Conservation (phyloP, 2,888 invertebrate genomes). For the Rhagonycha fulva region DNA sequence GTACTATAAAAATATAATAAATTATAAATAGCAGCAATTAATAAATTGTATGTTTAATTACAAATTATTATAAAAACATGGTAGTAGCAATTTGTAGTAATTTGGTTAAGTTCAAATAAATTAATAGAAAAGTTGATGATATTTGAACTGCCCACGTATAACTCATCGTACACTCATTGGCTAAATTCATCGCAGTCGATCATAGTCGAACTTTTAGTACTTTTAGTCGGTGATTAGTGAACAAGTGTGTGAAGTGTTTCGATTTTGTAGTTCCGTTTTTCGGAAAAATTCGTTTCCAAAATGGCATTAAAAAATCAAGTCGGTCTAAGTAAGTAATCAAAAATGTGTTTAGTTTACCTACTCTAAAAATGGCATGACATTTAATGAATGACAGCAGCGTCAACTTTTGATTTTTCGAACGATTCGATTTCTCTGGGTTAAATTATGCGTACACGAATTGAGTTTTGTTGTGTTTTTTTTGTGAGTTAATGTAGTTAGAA, state of each 20-base stretch:
- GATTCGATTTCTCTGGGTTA: background rate
- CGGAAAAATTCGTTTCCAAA: constrained; percentile 47
- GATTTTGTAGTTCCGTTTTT: background rate
- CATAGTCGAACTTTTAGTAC: background rate
- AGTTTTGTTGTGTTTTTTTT: background rate
- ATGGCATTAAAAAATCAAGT: constrained; percentile 89
- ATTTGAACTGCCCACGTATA: background rate
- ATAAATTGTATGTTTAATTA: background rate
- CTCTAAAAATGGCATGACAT: background rate
- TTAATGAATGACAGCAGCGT: background rate
- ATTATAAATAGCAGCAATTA: background rate
- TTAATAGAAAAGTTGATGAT: background rate
- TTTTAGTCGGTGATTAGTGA: background rate
- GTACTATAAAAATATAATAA: background rate
- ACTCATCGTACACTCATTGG: background rate
- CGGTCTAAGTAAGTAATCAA: constrained; percentile 78
- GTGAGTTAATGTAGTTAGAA: background rate
- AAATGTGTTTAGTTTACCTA: background rate
- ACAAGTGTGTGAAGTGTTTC: constrained; percentile 6
- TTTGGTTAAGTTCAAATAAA: background rate
- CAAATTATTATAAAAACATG: background rate
- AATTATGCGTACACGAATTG: background rate
- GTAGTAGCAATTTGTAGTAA: background rate
- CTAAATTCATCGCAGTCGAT: background rate
- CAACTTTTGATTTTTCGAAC: background rate